Conservation (phyloP, 2,888 invertebrate genomes). For the Synanthedon vespiformis region DNA sequence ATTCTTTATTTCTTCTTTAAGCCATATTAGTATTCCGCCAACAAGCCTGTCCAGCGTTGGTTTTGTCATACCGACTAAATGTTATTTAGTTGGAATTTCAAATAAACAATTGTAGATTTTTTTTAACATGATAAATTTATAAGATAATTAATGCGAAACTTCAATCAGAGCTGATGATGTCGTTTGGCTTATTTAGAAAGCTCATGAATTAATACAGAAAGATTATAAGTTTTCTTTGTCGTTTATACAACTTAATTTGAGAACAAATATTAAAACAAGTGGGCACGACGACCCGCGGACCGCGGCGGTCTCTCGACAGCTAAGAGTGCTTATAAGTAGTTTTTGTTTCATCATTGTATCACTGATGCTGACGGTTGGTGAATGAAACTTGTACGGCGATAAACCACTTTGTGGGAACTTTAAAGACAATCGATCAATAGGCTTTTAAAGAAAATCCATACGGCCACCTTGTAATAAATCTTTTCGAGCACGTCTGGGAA, state of each 20-base stretch:
- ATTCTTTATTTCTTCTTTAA: conserved; percentile 69
- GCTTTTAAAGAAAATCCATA: conserved; percentile 33
- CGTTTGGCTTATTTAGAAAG: conserved; percentile 39
- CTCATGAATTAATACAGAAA: conserved; percentile 57
- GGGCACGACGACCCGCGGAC: conserved; percentile 7
- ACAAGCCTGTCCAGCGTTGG: conserved; percentile 60
- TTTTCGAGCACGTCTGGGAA: conserved; percentile 54
- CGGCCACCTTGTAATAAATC: conserved; percentile 51
- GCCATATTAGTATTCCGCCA: conserved; percentile 68
- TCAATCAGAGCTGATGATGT: conserved; percentile 49
- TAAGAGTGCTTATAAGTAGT: conserved; percentile 14
- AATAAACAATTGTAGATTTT: conserved; percentile 57
- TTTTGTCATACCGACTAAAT: conserved; percentile 70
- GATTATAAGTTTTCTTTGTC: conserved; percentile 36
- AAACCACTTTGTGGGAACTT: conserved; percentile 8
- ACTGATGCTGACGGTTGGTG: not conserved
- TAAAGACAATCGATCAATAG: conserved; percentile 17
- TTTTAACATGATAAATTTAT: conserved; percentile 40
- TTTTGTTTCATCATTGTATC: conserved; percentile 3
- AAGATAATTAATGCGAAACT: conserved; percentile 52
- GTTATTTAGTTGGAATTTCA: conserved; percentile 68
- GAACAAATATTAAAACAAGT: conserved; percentile 51
- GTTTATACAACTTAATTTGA: conserved; percentile 56
- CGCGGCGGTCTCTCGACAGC: conserved; percentile 4
- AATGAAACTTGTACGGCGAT: conserved; percentile 6